Conservation (phyloP, 92 coral and sea anemone species). For the Isaurus tuberculatus region DNA sequence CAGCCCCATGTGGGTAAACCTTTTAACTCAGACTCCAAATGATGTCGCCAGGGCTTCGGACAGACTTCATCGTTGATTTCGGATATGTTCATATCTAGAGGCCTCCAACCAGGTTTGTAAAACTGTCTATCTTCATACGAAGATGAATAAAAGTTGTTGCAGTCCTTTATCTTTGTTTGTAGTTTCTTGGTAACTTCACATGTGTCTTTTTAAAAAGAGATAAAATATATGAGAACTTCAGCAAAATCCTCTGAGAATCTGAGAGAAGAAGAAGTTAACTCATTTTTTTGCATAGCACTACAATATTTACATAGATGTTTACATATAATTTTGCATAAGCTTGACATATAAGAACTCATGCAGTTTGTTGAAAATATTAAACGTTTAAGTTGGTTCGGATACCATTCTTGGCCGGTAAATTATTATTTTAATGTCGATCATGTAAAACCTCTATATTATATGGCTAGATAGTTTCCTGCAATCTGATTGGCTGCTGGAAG, state of each 20-base stretch:
- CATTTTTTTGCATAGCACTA: too few species aligned
- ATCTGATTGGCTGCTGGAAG: too few species aligned
- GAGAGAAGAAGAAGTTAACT: too few species aligned
- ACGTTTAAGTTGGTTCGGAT: too few species aligned
- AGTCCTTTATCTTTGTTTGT: conserved; percentile 24
- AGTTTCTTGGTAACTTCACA: conserved; percentile 35
- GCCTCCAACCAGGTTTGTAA: conserved; percentile 78
- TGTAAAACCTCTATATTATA: too few species aligned
- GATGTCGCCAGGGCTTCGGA: conserved; percentile 82
- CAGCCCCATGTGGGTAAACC: conserved; percentile 79
- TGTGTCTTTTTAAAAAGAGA: conserved; percentile 30
- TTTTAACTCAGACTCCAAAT: conserved; percentile 59
- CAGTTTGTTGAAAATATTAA: too few species aligned
- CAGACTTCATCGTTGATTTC: conserved; percentile 61
- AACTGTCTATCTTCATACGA: conserved; percentile 62
- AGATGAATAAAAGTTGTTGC: conserved; percentile 54
- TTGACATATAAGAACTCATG: too few species aligned
- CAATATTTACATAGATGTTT: too few species aligned
- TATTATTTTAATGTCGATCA: too few species aligned
- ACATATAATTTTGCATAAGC: too few species aligned
- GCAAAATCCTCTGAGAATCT: not conserved
- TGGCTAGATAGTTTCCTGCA: too few species aligned
- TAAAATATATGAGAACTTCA: not conserved
- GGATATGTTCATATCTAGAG: conserved; percentile 58
- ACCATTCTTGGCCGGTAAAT: too few species aligned